A percentile compares a stretch with the other conserved stretches of the same genome.
These are phyloP conservation scores for Semibalanus balanoides DNA, from an alignment of 1,140 invertebrate species.

Conservation along the genomic window DNA sequence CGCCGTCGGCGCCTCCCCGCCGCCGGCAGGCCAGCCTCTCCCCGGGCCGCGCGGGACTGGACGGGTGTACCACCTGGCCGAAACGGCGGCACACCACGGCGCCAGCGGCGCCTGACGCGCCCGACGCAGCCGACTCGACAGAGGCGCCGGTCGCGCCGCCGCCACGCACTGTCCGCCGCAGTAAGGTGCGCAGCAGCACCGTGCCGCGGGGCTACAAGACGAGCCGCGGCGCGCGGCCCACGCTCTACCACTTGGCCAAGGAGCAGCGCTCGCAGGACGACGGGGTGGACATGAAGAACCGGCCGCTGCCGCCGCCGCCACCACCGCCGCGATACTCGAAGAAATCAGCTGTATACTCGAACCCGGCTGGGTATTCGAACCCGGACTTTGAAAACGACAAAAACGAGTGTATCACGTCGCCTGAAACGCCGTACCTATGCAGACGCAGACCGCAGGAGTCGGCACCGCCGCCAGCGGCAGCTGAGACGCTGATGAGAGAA, in stretches of 20 bases:
- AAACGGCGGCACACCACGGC: neutral
- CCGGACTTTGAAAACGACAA: neutral
- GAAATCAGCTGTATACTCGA: too few species aligned
- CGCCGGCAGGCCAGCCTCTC: neutral
- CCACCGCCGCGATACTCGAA: too few species aligned
- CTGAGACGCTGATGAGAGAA: too few species aligned
- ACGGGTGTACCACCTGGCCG: neutral
- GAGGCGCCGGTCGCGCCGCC: neutral
- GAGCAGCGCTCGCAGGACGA: neutral
- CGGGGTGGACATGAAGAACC: neutral
- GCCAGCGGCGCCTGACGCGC: too few species aligned
- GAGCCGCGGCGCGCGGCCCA: neutral
- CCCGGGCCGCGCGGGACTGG: neutral
- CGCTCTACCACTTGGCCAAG: neutral
- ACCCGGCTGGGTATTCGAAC: neutral
- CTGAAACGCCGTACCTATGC: neutral
- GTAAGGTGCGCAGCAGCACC: neutral
- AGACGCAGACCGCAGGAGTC: too few species aligned
- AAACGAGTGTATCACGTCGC: too few species aligned
- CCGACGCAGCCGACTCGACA: too few species aligned
- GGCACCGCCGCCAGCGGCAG: too few species aligned
- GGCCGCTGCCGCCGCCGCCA: neutral
- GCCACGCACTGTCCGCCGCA: neutral
- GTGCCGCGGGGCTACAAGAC: neutral
- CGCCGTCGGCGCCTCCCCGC: too few species aligned